Conservation (phyloP, 2,797 vertebrate species). For the Crax fasciolata region DNA sequence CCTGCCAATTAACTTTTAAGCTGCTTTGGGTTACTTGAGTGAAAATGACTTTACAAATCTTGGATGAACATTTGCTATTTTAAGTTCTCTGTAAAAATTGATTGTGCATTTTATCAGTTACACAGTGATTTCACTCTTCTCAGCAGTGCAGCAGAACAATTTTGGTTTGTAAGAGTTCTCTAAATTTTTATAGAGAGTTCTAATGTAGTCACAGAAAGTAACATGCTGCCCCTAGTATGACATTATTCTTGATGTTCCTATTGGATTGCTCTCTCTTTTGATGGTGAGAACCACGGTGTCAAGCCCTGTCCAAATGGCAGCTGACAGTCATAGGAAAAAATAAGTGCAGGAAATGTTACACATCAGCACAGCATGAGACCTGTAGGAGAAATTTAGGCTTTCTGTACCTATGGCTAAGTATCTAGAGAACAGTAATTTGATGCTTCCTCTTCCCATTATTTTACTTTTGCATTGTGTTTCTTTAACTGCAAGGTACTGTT, state of each 20-base stretch:
- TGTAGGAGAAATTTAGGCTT: neutral
- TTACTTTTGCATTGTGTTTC: neutral
- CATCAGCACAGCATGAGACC: neutral
- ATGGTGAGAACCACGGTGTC: neutral
- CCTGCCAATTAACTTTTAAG: conserved; percentile 25
- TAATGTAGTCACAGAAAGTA: neutral
- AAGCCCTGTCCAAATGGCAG: neutral
- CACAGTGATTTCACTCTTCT: neutral
- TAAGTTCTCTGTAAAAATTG: neutral
- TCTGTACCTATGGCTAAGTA: neutral
- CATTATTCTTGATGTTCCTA: neutral
- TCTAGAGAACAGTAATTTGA: neutral
- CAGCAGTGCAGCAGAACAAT: neutral
- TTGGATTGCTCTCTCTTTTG: neutral
- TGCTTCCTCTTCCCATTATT: neutral
- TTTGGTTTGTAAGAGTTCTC: neutral
- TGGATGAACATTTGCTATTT: neutral
- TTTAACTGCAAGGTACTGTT: neutral
- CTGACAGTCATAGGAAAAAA: neutral
- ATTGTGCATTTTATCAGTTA: neutral
- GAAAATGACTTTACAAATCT: neutral
- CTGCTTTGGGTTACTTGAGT: conserved; percentile 1
- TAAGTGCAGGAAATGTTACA: neutral
- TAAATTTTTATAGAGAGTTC: neutral
- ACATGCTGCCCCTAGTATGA: fast-evolving